Percentiles rank a stretch among this genome's conserved stretches.
Evolutionary conservation across 2,113 vertebrate genomes (phyloP).

Genomic region (Gadus chalcogrammus): DNA sequence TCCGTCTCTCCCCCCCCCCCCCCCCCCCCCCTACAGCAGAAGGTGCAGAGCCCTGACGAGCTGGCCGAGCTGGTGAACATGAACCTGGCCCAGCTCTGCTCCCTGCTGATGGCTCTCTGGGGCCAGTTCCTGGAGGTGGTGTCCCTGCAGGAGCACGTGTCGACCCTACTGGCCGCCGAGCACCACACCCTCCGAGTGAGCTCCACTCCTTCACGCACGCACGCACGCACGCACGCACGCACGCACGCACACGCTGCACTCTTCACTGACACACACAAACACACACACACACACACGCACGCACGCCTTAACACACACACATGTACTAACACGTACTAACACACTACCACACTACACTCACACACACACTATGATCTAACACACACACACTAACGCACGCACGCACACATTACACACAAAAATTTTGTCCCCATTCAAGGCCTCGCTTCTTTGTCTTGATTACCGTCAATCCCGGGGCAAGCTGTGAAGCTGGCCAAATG

Average conservation of each 20-base stretch:
- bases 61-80: constrained; percentile 97
- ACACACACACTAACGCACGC: too few relatives aligned
- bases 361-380: background rate
- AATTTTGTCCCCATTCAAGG: background rate
- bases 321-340: too few relatives aligned
- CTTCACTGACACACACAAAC: background rate
- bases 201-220: background rate
- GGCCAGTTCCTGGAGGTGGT: constrained; percentile 94
- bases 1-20: too few relatives aligned
- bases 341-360: too few relatives aligned
- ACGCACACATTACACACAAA: too few relatives aligned
- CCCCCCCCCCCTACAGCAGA: constrained; percentile 64
- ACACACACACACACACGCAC: too few relatives aligned
- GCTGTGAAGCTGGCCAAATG: too few relatives aligned
- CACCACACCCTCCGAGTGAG: constrained; percentile 93
- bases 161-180: constrained; percentile 83
- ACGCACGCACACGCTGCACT: too few relatives aligned
- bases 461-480: too few relatives aligned
- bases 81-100: constrained; percentile 98
- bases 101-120: constrained; percentile 97
- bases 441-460: background rate
- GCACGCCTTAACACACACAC: too few relatives aligned
- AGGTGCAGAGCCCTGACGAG: constrained; percentile 93
- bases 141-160: constrained; percentile 87
- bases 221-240: too few relatives aligned